Evolutionary conservation across 2,113 vertebrate genomes (phyloP).

Genomic region (Ptilorrhoa leucosticta): DNA sequence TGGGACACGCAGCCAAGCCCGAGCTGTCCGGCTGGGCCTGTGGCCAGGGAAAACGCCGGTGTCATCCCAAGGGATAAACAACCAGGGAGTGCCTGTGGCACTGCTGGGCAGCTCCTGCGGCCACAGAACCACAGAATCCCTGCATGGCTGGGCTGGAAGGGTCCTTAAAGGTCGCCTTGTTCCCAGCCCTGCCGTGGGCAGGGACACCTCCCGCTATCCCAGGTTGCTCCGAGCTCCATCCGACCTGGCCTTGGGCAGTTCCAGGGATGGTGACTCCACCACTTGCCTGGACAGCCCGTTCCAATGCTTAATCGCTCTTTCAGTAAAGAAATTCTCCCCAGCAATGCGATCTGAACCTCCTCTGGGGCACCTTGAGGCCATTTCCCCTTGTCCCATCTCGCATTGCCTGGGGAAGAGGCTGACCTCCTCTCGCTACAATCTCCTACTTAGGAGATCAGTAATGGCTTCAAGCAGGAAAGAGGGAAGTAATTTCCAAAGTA

Average conservation of each 20-base stretch:
- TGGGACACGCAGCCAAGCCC: background rate
- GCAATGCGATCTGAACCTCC: accelerated
- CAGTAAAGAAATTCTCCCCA: background rate
- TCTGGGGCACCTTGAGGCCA: background rate
- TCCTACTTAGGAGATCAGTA: background rate
- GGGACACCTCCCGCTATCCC: background rate
- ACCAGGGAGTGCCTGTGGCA: background rate
- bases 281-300: background rate
- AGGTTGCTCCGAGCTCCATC: background rate
- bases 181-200: background rate
- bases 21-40: background rate
- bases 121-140: accelerated
- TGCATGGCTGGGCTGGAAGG: background rate
- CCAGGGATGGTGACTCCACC: background rate
- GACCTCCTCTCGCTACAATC: accelerated
- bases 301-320: accelerated
- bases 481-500: background rate
- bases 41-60: background rate
- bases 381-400: background rate
- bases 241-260: background rate
- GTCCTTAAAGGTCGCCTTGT: too few relatives aligned
- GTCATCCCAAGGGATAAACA: background rate
- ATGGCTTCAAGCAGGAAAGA: background rate
- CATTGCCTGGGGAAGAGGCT: background rate
- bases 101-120: background rate